Evolutionary conservation across 2,888 invertebrate species (phyloP).

Genomic region (Chrysolina haemoptera): DNA sequence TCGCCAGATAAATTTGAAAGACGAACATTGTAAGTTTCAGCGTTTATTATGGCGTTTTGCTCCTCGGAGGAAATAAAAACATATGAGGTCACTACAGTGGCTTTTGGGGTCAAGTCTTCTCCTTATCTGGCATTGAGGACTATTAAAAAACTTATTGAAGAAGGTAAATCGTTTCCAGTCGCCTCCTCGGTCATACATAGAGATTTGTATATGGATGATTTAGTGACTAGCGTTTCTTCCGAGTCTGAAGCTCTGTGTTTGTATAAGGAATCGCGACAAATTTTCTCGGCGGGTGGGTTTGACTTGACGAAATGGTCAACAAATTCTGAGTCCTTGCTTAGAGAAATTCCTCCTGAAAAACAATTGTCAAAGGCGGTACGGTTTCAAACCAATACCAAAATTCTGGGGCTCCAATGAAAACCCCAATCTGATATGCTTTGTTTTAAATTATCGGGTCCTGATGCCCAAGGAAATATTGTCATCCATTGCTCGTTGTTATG

Average conservation of each 20-base stretch:
- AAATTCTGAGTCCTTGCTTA: slow-evolving; percentile 8
- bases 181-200: neutral
- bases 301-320: slow-evolving; percentile 31
- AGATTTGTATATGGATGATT: slow-evolving; percentile 18
- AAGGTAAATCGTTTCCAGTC: neutral
- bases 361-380: neutral
- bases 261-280: slow-evolving; percentile 18
- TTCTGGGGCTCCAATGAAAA: too few species aligned
- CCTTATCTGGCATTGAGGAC: slow-evolving; percentile 33
- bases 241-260: slow-evolving; percentile 22
- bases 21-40: slow-evolving; percentile 28
- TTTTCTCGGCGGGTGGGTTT: slow-evolving; percentile 36
- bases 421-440: too few species aligned
- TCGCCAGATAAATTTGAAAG: slow-evolving; percentile 12
- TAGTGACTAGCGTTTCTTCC: neutral
- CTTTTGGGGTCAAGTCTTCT: slow-evolving; percentile 32
- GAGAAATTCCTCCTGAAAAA: slow-evolving; percentile 13
- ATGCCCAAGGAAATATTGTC: too few species aligned
- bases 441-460: too few species aligned
- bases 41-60: slow-evolving; percentile 29
- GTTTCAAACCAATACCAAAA: too few species aligned
- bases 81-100: slow-evolving; percentile 20
- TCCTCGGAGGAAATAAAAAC: slow-evolving; percentile 21
- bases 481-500: slow-evolving; percentile 25
- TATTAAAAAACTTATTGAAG: slow-evolving; percentile 13